These are phyloP conservation scores for Dione vanillae DNA, from an alignment of 2,888 invertebrate species.

Conservation along the genomic window DNA sequence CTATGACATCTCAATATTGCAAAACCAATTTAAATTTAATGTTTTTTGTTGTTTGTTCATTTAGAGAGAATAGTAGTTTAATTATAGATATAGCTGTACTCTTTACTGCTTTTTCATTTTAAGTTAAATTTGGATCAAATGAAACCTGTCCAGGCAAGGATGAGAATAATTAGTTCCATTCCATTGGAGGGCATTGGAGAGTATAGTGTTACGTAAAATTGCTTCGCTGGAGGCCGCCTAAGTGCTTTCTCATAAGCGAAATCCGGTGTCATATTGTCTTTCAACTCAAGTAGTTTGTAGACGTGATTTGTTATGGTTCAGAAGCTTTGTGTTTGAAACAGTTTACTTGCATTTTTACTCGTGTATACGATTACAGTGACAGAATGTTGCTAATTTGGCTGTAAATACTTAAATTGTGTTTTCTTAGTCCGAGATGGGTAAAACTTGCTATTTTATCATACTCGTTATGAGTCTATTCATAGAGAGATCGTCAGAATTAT, in stretches of 20 bases:
- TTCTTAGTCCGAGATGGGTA: neutral
- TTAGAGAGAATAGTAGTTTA: too few species aligned
- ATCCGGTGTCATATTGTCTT: conserved; percentile 69
- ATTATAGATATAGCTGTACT: conserved; percentile 1
- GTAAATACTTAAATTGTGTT: neutral
- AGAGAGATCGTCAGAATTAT: neutral
- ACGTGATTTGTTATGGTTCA: conserved; percentile 34
- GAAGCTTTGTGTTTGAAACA: neutral
- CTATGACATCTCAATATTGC: too few species aligned
- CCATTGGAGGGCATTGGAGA: conserved; percentile 51
- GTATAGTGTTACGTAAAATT: conserved; percentile 64
- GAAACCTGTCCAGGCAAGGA: conserved; percentile 50
- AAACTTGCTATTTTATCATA: neutral
- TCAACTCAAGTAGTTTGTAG: conserved; percentile 45
- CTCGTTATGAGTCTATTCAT: too few species aligned
- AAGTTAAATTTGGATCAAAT: conserved; percentile 25
- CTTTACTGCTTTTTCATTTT: neutral
- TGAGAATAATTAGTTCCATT: conserved; percentile 68
- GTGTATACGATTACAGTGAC: neutral
- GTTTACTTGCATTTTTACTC: neutral
- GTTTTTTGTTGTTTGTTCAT: too few species aligned
- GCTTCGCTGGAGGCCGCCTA: conserved; percentile 58
- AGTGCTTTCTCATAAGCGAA: conserved; percentile 59
- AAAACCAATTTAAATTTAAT: too few species aligned
- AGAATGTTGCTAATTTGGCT: neutral